Base-by-base conservation (phyloP, 2,113 vertebrate species). In the Alces alces region DNA sequence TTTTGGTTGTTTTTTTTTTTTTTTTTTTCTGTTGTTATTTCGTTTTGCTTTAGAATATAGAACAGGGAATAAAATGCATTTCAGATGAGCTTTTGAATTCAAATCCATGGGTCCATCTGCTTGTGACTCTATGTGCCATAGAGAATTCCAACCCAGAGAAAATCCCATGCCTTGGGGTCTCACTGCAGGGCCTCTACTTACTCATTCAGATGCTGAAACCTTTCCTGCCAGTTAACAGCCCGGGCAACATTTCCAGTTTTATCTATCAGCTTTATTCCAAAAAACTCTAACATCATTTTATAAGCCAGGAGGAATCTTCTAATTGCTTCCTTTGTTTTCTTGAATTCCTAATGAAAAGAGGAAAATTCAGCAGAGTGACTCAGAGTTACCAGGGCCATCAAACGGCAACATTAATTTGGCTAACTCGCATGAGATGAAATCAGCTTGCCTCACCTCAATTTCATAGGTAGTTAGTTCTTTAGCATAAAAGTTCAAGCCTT, bases 401-500 rank as follows among this genome's bases (percentile, higher is more conserved):
- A 95, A 87, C 1, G 76, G 91, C 23, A 84, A 66, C 55, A 86
- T 92, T 36, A 39, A 87, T 85, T 57, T 95, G 58, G 52, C 57
- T 47, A 78, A 23, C 8, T 70, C 43, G 11, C 47, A 85, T 30
- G 97, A 64, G 94, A 85, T 89, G 2, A 95, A 98, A 58, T 45
- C 82, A 95, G 58, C 25, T 58, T 85, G 50, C 87, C 86, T 99
- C 99, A 99, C 99, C 99, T 99, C 99, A 97, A 99, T 99, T 99
- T 99, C 99, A 88, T 99, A 99, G 97, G 99, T 99, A 98, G 99
- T 99, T 98, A 99, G 99, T 99, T 99, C 99, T 98, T 99, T 99
- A 98, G 99, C 99, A 98, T 99, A 99, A 98, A 99, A 99, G 99
- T 99, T 99, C 97, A 99, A 99, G 98, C 99, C 99, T 99, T 99